Conservation (phyloP, 1,140 invertebrate genomes). For the Drosophila trapezifrons region DNA sequence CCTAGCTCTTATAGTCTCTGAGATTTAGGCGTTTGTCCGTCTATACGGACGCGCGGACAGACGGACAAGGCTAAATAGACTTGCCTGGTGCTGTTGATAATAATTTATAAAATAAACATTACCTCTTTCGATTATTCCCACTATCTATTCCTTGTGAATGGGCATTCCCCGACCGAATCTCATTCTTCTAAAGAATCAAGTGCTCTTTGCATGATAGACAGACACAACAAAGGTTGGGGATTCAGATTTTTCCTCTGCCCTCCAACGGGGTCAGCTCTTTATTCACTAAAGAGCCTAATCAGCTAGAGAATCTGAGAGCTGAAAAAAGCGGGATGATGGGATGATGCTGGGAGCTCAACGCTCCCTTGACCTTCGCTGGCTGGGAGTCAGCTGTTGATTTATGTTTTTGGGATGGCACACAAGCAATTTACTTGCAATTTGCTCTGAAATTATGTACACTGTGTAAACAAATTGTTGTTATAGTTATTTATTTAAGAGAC, state of each 20-base stretch:
- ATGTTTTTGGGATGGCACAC: constrained; percentile 44
- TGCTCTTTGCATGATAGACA: constrained; percentile 42
- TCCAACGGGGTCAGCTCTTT: constrained; percentile 28
- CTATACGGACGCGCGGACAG: neutral
- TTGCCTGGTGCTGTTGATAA: neutral
- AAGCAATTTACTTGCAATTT: constrained; percentile 59
- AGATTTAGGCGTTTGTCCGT: neutral
- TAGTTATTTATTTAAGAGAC: no score
- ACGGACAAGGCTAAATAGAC: neutral
- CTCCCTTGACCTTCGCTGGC: neutral
- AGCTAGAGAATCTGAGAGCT: constrained; percentile 6
- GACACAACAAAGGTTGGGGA: constrained; percentile 8
- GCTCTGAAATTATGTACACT: constrained; percentile 12
- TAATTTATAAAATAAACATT: neutral
- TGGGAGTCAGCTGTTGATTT: constrained; percentile 17
- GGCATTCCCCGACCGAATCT: constrained; percentile 33
- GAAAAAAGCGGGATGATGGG: neutral
- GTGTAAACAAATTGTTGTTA: neutral
- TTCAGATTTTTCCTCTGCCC: constrained; percentile 27
- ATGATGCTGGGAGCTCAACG: constrained; percentile 4
- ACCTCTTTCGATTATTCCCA: neutral
- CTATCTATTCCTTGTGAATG: neutral
- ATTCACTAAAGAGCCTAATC: constrained; percentile 32
- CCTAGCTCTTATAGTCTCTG: neutral
- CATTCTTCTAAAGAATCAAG: constrained; percentile 50